These are phyloP conservation scores for Larimichthys crocea DNA, from an alignment of 2,113 vertebrate species.

Conservation along the genomic window DNA sequence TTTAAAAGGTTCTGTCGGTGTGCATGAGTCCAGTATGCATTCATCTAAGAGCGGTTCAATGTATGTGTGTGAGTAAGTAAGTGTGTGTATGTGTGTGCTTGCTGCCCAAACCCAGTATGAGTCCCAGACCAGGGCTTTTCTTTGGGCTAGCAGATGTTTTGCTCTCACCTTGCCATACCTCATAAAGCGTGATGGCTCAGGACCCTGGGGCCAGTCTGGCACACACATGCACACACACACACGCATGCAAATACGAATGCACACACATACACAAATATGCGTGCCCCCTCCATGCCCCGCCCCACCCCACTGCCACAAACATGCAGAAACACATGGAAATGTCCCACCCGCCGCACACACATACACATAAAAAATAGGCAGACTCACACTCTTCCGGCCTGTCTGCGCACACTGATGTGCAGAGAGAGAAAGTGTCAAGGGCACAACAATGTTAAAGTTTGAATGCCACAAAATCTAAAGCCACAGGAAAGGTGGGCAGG, in stretches of 20 bases:
- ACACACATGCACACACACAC: slow-evolving; percentile 44
- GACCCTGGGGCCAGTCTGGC: slow-evolving; percentile 66
- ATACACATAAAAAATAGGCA: neutral
- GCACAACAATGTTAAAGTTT: slow-evolving; percentile 55
- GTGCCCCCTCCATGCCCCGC: neutral
- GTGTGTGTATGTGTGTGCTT: neutral
- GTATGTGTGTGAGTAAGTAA: slow-evolving; percentile 23
- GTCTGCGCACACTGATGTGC: slow-evolving; percentile 4
- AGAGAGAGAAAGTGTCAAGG: slow-evolving; percentile 52
- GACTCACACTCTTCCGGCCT: neutral
- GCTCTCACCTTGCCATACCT: slow-evolving; percentile 83
- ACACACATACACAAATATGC: slow-evolving; percentile 10
- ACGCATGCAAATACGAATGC: slow-evolving; percentile 22
- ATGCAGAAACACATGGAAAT: slow-evolving; percentile 10
- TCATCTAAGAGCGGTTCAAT: slow-evolving; percentile 14
- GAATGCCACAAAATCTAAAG: slow-evolving; percentile 33
- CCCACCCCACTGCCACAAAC: slow-evolving; percentile 6
- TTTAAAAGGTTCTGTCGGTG: slow-evolving; percentile 10
- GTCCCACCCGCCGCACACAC: neutral
- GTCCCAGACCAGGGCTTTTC: slow-evolving; percentile 72
- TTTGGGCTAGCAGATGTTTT: slow-evolving; percentile 82
- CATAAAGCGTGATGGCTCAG: slow-evolving; percentile 82
- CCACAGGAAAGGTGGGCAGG: slow-evolving; percentile 23
- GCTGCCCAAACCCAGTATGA: slow-evolving; percentile 51
- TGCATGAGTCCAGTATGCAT: slow-evolving; percentile 9